Evolutionary conservation across 2,888 invertebrate species (phyloP).

Genomic region (Lymantria dispar): DNA sequence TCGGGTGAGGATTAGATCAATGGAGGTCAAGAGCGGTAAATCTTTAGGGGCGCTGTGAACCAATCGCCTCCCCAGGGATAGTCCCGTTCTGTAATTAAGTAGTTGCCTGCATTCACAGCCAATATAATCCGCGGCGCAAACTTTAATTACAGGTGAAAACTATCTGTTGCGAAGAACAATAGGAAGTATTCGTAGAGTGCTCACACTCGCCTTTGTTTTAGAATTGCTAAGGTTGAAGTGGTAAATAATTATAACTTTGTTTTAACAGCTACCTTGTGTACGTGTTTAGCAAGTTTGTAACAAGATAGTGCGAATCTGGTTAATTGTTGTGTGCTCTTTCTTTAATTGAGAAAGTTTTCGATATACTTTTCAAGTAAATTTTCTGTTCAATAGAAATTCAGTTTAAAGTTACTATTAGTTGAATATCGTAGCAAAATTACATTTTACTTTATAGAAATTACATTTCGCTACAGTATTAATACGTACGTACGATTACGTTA

Average conservation of each 20-base stretch:
- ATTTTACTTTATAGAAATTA: no score
- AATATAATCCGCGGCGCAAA: constrained; percentile 60
- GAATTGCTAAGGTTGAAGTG: constrained; percentile 29
- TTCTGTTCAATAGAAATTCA: no score
- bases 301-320: constrained; percentile 29
- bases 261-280: constrained; percentile 28
- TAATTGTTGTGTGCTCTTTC: constrained; percentile 34
- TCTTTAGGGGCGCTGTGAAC: constrained; percentile 50
- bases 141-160: constrained; percentile 63
- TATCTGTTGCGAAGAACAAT: constrained; percentile 42
- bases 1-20: constrained; percentile 46
- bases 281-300: constrained; percentile 28
- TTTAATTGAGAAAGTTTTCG: constrained; percentile 19
- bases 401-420: no score
- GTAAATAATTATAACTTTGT: constrained; percentile 38
- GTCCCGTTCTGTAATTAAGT: constrained; percentile 61
- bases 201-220: constrained; percentile 29
- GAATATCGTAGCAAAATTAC: no score
- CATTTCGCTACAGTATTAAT: no score
- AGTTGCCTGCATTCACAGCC: constrained; percentile 59
- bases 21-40: constrained; percentile 67
- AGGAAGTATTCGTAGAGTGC: constrained; percentile 27
- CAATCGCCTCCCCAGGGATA: constrained; percentile 48
- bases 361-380: background rate
- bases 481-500: no score